Evolutionary conservation across 2,888 invertebrate species (phyloP).

Genomic region (Metallyticus violacea): DNA sequence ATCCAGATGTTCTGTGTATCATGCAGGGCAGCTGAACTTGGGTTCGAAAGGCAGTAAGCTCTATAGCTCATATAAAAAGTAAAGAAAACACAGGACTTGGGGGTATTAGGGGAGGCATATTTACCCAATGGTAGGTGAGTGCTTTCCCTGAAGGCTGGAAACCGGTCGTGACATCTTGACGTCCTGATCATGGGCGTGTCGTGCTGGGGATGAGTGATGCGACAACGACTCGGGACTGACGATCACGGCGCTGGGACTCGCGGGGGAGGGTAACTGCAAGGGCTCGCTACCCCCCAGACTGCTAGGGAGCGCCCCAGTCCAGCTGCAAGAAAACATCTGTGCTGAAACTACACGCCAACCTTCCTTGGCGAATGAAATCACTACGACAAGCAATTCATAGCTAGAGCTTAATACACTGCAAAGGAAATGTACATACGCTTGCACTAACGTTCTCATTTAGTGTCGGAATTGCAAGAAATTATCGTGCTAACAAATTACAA

Average conservation of each 20-base stretch:
- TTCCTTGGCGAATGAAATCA: too few relatives aligned
- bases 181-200: constrained; percentile 35
- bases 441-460: too few relatives aligned
- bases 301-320: background rate
- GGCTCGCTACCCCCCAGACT: constrained; percentile 41
- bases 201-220: constrained; percentile 63
- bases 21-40: background rate
- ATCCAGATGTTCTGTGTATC: background rate
- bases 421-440: too few relatives aligned
- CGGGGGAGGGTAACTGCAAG: constrained; percentile 67
- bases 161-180: background rate
- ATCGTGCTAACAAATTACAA: too few relatives aligned
- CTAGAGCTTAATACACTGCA: too few relatives aligned
- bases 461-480: too few relatives aligned
- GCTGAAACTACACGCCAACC: background rate
- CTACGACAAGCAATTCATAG: too few relatives aligned
- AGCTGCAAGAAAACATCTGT: constrained; percentile 1
- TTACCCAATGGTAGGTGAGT: background rate
- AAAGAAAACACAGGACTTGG: background rate
- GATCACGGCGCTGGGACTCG: constrained; percentile 69
- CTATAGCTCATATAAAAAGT: background rate
- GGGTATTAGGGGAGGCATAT: too few relatives aligned
- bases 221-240: constrained; percentile 73
- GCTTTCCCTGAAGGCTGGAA: constrained; percentile 1
- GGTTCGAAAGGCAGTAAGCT: background rate